Evolutionary conservation across 2,113 vertebrate genomes (phyloP).

Genomic region (Apteryx mantelli): DNA sequence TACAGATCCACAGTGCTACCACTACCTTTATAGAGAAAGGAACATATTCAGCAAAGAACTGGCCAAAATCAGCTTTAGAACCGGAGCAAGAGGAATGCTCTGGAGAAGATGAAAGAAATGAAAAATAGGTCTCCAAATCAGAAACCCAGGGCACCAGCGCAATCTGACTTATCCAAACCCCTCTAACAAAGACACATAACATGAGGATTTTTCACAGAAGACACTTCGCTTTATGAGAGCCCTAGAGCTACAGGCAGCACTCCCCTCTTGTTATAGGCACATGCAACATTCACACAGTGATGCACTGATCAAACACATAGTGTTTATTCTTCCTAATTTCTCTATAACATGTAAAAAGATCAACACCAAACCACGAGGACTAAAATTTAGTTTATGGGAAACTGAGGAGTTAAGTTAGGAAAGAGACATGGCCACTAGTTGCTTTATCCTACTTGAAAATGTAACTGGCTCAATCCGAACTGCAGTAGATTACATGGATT

Average conservation of each 20-base stretch:
- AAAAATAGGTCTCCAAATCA: neutral
- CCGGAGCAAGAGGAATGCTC: neutral
- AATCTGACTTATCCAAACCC: neutral
- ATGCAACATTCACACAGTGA: neutral
- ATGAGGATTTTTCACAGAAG: neutral
- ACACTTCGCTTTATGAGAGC: neutral
- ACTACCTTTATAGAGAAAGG: neutral
- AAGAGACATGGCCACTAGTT: neutral
- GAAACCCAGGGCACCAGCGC: neutral
- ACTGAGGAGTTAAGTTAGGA: neutral
- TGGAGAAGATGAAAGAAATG: neutral
- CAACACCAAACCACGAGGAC: neutral
- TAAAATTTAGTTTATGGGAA: constrained; percentile 24
- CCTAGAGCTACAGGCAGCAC: neutral
- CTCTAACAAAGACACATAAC: constrained; percentile 1
- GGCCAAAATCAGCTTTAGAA: neutral
- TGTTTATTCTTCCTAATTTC: neutral
- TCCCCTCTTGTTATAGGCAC: neutral
- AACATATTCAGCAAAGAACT: neutral
- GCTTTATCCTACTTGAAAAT: constrained; percentile 3
- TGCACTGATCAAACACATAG: neutral
- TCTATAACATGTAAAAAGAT: neutral
- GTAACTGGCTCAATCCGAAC: constrained; percentile 7
- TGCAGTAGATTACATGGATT: neutral
- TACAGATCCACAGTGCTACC: neutral